Conservation (phyloP, 2,113 vertebrate genomes). For the Theristicus caerulescens region DNA sequence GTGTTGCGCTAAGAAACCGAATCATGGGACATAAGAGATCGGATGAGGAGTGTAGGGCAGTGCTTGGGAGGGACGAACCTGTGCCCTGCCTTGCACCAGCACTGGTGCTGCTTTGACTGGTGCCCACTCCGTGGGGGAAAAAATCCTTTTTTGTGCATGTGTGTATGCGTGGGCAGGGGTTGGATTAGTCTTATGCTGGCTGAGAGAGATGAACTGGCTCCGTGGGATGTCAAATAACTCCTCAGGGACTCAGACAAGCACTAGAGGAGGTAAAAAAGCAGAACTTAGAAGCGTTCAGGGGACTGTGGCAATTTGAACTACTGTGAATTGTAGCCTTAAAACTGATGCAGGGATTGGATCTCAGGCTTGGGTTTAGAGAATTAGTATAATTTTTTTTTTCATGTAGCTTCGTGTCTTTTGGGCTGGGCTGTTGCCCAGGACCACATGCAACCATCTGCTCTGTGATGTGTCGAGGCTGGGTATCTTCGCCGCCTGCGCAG, state of each 20-base stretch:
- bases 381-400: neutral
- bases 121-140: neutral
- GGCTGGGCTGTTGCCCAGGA: neutral
- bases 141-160: neutral
- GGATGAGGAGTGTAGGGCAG: rapidly evolving
- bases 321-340: neutral
- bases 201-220: neutral
- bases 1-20: neutral
- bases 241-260: neutral
- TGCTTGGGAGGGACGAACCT: neutral
- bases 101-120: neutral
- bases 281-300: neutral
- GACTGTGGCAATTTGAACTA: neutral
- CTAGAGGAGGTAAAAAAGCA: neutral
- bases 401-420: neutral
- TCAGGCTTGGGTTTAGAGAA: neutral
- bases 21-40: neutral
- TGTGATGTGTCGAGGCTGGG: neutral
- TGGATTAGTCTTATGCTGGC: neutral
- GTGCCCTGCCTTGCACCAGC: neutral
- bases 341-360: neutral
- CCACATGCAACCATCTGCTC: neutral
- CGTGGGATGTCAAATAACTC: neutral
- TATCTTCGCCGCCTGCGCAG: neutral
- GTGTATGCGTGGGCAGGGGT: neutral